Base-by-base conservation (phyloP, 1,140 invertebrate genomes). In the Micrasema longulum region DNA sequence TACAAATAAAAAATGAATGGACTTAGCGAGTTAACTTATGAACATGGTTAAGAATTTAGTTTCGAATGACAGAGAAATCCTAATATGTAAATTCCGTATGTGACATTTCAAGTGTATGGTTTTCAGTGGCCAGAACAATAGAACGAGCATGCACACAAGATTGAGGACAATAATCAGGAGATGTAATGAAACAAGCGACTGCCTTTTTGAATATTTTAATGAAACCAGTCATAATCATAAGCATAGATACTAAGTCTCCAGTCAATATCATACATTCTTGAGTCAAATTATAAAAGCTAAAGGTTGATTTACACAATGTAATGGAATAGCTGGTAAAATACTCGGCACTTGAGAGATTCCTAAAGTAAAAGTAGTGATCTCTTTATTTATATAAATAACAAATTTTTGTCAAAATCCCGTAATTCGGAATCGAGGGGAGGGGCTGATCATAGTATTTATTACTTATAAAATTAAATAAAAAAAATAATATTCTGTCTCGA, bases 151-250 rank as follows among this genome's bases (percentile, higher is more conserved):
- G n/a, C n/a, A n/a, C n/a, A n/a, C n/a, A n/a, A n/a, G n/a, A n/a
- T n/a, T n/a, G n/a, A n/a, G n/a, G n/a, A n/a, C n/a, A 57, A 52
- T 20, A 57, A 57, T 36, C 14, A 38, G 20, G 11, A 53, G 18
- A 22, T 60, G 12, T 4, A 73, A 63, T 73, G 45, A 73, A 73
- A 73, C 65, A 67, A 68, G 66, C 43, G 41, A 63, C 53, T 65
- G 72, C 52, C 68, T 74, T 74, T 70, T 66, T 48, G 68, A 52
- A 57, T 74, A 74, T 70, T 74, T 71, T 74, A 74, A 74, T 74
- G 36, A 74, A 74, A 74, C 72, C 72, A 74, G 72, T 74, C 72
- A 73, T 73, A 74, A 74, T 70, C 72, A 74, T 74, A n/a, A n/a
- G n/a, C n/a, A n/a, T n/a, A n/a, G n/a, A 74, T 67, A 74, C 68